Base-by-base conservation (phyloP, 2,113 vertebrate species). In the Microcebus jonahi region DNA sequence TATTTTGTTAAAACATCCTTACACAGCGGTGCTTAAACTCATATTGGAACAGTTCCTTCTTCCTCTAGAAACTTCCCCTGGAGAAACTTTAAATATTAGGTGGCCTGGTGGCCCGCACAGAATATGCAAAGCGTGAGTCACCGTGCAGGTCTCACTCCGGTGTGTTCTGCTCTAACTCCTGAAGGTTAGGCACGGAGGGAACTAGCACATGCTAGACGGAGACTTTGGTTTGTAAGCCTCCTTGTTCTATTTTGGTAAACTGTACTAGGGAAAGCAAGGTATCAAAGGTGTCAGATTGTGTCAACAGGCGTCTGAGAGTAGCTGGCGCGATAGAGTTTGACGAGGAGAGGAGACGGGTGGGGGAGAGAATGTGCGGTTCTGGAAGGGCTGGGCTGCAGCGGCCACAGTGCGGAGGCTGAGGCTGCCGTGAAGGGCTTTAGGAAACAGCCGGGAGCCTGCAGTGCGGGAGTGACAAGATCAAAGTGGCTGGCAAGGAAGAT, bases 261-360 rank as follows among this genome's bases (percentile, higher is more conserved):
- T 34, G 25, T 85, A 21, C 63, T 39, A 61, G 48, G 53, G 36
- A 95, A 88, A 76, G n/a, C 29, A 17, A 85, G 57, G 68, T 63
- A 34, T 55, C 50, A 15, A 57, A 83, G 67, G 73, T 61, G 70
- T 90, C 90, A 81, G 81, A 12, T 7, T 68, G 34, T 76, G 48
- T 81, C 77, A 87, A 82, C n/a, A 31, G 61, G 61, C 82, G 29
- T 63, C 70, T 77, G 90, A 73, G 97, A 90, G 94, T 7, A 95
- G 88, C 75, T 75, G 55, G 8, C 71, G 45, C 39, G 34, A 79
- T 77, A 59, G 36, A 90, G 85, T 23, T 5, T 67, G 90, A 80
- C 6, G 25, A 39, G 79, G 25, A 50, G 25, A 39, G 79, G 25
- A 50, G 3, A 21, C 21, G 81, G 83, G 73, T 42, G 45, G 45